A percentile compares a stretch with the other conserved stretches of the same genome.
phyloP scores from a whole-genome alignment of 2,113 vertebrate species.

The Ophthalmolycus amberensis region DNA sequence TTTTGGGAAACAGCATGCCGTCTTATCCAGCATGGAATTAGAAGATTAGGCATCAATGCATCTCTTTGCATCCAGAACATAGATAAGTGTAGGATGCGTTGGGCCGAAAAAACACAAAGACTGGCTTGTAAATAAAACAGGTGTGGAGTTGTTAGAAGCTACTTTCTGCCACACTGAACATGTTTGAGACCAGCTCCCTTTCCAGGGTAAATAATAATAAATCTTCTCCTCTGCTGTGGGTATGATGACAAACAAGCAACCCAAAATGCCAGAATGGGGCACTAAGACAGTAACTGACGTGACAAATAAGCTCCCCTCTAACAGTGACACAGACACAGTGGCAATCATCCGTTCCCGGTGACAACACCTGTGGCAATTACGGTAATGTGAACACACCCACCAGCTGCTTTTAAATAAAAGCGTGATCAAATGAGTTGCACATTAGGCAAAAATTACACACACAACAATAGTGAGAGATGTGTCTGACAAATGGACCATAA shows the following conservation, averaged over 20 bases:
- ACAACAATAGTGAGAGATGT: constrained; percentile 72
- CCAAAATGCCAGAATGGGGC: constrained; percentile 8
- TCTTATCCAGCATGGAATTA: constrained; percentile 1
- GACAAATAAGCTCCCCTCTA: constrained; percentile 21
- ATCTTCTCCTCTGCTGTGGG: not conserved
- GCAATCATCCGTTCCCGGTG: constrained; percentile 43
- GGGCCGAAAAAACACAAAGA: constrained; percentile 6
- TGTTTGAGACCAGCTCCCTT: not conserved
- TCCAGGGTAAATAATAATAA: not conserved
- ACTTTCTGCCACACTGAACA: not conserved
- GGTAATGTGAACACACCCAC: constrained; percentile 63
- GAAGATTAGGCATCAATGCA: not conserved
- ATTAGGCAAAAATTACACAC: constrained; percentile 70
- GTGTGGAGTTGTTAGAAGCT: not conserved
- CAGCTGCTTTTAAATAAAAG: constrained; percentile 58
- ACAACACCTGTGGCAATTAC: constrained; percentile 58
- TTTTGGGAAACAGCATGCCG: constrained; percentile 26
- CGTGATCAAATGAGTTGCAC: constrained; percentile 69
- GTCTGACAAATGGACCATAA: constrained; percentile 72
- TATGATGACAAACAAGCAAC: constrained; percentile 25
- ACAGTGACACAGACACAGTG: constrained; percentile 41
- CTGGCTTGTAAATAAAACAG: constrained; percentile 12
- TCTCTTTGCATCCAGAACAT: not conserved
- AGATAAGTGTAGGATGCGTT: not conserved
- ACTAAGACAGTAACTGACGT: constrained; percentile 6